Conservation (phyloP, 92 coral and sea anemone species). For the Palythoa caribaeorum region DNA sequence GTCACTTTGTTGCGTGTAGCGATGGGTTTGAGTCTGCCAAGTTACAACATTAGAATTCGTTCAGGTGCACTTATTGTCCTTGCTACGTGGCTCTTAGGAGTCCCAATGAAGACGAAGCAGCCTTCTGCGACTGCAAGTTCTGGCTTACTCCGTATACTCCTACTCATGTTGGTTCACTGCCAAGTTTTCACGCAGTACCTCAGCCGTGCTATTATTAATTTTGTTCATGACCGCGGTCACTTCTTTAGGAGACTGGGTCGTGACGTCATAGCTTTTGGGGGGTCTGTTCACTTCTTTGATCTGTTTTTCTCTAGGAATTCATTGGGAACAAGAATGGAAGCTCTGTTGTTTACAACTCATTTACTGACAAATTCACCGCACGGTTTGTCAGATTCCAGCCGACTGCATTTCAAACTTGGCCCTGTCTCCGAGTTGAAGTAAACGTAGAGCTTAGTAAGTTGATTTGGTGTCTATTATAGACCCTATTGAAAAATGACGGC, state of each 20-base stretch:
- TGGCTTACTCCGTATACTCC: too few relatives aligned
- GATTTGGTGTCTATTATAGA: background rate
- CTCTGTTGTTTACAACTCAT: slow-evolving; percentile 42
- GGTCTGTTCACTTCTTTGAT: background rate
- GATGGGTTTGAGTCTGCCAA: too few relatives aligned
- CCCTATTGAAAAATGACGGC: too few relatives aligned
- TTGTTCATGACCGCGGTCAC: background rate
- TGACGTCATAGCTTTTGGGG: background rate
- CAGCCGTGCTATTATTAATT: background rate
- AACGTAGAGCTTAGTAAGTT: slow-evolving; percentile 51
- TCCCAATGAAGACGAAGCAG: too few relatives aligned
- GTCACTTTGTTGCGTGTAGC: too few relatives aligned
- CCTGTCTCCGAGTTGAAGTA: slow-evolving; percentile 76
- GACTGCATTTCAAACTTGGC: slow-evolving; percentile 22
- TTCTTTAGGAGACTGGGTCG: background rate
- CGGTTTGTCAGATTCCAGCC: slow-evolving; percentile 69
- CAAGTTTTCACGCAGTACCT: background rate
- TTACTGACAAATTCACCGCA: slow-evolving; percentile 33
- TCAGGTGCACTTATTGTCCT: too few relatives aligned
- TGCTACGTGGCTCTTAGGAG: too few relatives aligned
- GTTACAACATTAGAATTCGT: too few relatives aligned
- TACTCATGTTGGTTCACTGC: too few relatives aligned
- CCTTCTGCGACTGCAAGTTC: too few relatives aligned
- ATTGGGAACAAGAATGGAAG: slow-evolving; percentile 56
- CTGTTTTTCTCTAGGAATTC: slow-evolving; percentile 43